A percentile compares a stretch with the other conserved stretches of the same genome.
Evolutionary conservation across 2,113 vertebrate genomes (phyloP).

Genomic region (Laterallus jamaicensis): DNA sequence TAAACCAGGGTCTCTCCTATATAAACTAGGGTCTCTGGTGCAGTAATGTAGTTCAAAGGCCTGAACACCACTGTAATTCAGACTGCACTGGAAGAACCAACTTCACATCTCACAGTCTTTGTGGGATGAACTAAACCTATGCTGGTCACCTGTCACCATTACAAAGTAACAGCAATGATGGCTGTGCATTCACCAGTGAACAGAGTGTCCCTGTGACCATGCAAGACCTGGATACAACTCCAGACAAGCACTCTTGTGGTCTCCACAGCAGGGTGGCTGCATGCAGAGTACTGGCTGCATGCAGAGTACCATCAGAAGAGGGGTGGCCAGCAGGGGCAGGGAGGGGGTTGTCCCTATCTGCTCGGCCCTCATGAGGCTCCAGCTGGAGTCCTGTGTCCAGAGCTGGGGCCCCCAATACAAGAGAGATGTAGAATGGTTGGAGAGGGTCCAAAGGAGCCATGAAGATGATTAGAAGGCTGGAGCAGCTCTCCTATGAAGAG

Average conservation of each 20-base stretch:
- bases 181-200: neutral
- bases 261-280: no score
- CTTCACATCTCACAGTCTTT: neutral
- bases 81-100: neutral
- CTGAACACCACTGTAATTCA: neutral
- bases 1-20: neutral
- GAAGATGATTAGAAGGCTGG: no score
- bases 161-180: neutral
- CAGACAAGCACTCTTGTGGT: neutral
- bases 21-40: neutral
- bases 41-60: neutral
- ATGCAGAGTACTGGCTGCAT: no score
- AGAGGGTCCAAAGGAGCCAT: no score
- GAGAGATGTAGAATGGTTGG: no score
- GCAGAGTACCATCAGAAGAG: no score
- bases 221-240: fast-evolving
- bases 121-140: neutral
- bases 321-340: no score
- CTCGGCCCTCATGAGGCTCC: no score
- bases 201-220: fast-evolving
- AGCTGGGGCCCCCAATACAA: no score
- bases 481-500: no score
- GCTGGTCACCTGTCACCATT: neutral
- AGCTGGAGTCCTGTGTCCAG: no score
- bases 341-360: no score